A percentile compares a stretch with the other conserved stretches of the same genome.
Evolutionary conservation across 2,888 invertebrate species (phyloP).

Genomic region (Brenthis hecate): DNA sequence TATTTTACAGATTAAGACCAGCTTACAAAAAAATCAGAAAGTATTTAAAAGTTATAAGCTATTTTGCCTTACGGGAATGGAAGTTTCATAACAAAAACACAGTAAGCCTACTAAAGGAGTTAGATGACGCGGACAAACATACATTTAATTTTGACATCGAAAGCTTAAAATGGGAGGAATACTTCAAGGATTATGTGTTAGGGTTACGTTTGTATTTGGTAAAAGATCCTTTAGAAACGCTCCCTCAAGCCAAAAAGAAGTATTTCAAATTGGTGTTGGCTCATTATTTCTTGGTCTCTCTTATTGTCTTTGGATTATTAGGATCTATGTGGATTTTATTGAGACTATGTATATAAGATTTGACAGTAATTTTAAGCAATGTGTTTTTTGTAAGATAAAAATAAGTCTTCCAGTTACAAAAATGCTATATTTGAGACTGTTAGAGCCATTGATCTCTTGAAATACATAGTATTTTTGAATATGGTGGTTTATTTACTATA

Average conservation of each 20-base stretch:
- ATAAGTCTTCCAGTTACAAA: too few relatives aligned
- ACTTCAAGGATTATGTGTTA: constrained; percentile 85
- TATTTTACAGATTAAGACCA: constrained; percentile 84
- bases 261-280: constrained; percentile 47
- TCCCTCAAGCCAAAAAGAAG: constrained; percentile 82
- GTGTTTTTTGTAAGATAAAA: too few relatives aligned
- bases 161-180: constrained; percentile 85
- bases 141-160: constrained; percentile 86
- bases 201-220: constrained; percentile 88
- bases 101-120: constrained; percentile 74
- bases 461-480: too few relatives aligned
- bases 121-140: constrained; percentile 81
- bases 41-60: constrained; percentile 86
- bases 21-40: constrained; percentile 88
- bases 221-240: constrained; percentile 87
- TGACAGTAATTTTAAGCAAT: too few relatives aligned
- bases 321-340: constrained; percentile 49
- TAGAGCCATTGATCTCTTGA: too few relatives aligned
- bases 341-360: constrained; percentile 2
- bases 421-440: too few relatives aligned
- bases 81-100: constrained; percentile 84
- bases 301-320: constrained; percentile 43
- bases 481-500: too few relatives aligned
- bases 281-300: constrained; percentile 49
- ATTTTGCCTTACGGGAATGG: constrained; percentile 89